A percentile compares a stretch with the other conserved stretches of the same genome.
Conservation (phyloP, 2,888 invertebrate species). For the Cephus sareptanus region DNA sequence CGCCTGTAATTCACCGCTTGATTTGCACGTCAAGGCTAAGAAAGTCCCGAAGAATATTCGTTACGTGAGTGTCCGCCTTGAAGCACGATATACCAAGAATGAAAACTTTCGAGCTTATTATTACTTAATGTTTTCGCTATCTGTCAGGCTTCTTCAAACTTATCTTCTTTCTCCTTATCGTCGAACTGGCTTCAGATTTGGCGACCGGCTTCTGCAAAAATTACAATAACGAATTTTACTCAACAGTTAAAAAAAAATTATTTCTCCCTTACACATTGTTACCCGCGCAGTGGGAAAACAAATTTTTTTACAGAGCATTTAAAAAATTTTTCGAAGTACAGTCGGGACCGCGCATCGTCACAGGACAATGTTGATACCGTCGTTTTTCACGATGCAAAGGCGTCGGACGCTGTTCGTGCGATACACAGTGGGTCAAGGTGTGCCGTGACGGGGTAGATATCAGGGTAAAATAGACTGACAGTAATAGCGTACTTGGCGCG, state of each 20-base stretch:
- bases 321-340: too few relatives aligned
- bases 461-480: constrained; percentile 48
- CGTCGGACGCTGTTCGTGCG: background rate
- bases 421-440: constrained; percentile 36
- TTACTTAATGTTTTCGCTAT: background rate
- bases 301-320: too few relatives aligned
- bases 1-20: background rate
- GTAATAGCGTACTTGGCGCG: constrained; percentile 47
- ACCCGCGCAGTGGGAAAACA: too few relatives aligned
- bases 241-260: too few relatives aligned
- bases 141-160: background rate
- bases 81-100: background rate
- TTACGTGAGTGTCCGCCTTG: background rate
- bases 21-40: background rate
- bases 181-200: background rate
- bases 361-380: background rate
- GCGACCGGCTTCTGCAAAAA: background rate
- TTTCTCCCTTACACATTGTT: too few relatives aligned
- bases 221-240: background rate
- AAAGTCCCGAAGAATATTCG: background rate
- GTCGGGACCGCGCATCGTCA: background rate
- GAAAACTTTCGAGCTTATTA: background rate
- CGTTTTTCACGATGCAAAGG: background rate
- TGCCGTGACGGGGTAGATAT: constrained; percentile 29
- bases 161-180: background rate